phyloP scores from a whole-genome alignment of 2,113 vertebrate genomes.

The Aptenodytes forsteri region DNA sequence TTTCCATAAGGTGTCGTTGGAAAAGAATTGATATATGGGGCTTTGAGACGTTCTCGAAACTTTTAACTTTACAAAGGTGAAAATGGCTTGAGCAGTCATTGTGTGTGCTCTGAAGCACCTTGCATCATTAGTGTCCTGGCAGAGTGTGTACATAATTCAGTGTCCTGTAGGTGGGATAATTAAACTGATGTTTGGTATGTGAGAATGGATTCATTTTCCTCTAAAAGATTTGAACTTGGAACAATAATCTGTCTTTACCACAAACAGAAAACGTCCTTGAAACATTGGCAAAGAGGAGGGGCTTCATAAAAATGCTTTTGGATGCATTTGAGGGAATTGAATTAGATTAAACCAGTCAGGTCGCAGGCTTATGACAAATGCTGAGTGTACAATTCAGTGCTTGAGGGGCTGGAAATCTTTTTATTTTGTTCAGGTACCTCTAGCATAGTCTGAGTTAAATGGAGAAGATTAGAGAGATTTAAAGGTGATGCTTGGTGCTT shows the following conservation, averaged over 20 bases:
- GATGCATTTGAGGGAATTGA: neutral
- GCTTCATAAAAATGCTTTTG: neutral
- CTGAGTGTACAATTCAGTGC: neutral
- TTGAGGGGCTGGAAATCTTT: neutral
- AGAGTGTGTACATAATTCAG: accelerated
- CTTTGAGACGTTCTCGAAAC: neutral
- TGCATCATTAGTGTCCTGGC: neutral
- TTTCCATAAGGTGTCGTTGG: neutral
- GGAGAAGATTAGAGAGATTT: neutral
- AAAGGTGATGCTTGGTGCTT: neutral
- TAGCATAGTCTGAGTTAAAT: neutral
- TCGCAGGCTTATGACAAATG: neutral
- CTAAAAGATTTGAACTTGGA: neutral
- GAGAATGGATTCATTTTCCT: neutral
- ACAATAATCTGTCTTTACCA: neutral
- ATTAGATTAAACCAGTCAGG: neutral
- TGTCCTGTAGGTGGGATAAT: neutral
- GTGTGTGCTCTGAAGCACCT: neutral
- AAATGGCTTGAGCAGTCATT: neutral
- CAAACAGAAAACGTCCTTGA: neutral
- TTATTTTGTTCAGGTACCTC: neutral
- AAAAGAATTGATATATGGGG: neutral
- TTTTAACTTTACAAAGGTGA: neutral
- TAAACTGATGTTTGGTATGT: neutral
- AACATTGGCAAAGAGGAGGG: neutral